Evolutionary conservation across 2,888 invertebrate genomes (phyloP).

Genomic region (Parapristionchus giblindavisi): DNA sequence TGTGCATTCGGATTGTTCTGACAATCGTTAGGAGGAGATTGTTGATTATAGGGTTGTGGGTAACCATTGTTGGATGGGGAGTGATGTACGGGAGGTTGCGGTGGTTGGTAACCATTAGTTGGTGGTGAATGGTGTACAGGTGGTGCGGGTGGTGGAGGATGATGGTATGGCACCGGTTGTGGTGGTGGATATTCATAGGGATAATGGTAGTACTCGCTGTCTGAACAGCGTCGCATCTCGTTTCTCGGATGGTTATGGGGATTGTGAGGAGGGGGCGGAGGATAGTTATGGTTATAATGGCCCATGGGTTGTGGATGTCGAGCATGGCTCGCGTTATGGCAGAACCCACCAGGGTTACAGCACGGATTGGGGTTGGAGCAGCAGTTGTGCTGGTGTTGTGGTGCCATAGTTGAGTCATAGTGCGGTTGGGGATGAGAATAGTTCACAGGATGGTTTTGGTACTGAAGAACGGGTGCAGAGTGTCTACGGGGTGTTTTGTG

Average conservation of each 20-base stretch:
- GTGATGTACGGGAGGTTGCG: constrained; percentile 1
- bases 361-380: constrained; percentile 10
- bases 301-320: not conserved
- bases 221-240: constrained; percentile 32
- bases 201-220: constrained; percentile 9
- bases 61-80: not conserved
- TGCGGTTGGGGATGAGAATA: not conserved
- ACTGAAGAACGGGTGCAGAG: constrained; percentile 19
- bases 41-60: not conserved
- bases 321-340: constrained; percentile 6
- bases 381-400: constrained; percentile 15
- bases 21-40: not conserved
- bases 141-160: not conserved
- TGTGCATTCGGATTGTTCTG: not conserved
- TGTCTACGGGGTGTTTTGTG: constrained; percentile 17
- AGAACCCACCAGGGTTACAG: constrained; percentile 26
- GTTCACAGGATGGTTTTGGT: not conserved
- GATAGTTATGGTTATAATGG: not conserved
- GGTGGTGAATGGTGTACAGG: not conserved
- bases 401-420: not conserved
- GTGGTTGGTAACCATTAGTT: not conserved
- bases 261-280: not conserved
- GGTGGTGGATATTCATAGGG: not conserved
- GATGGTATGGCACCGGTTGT: not conserved
- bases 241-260: not conserved